Conservation (phyloP, 2,797 vertebrate genomes). For the Sitta carolinensis region DNA sequence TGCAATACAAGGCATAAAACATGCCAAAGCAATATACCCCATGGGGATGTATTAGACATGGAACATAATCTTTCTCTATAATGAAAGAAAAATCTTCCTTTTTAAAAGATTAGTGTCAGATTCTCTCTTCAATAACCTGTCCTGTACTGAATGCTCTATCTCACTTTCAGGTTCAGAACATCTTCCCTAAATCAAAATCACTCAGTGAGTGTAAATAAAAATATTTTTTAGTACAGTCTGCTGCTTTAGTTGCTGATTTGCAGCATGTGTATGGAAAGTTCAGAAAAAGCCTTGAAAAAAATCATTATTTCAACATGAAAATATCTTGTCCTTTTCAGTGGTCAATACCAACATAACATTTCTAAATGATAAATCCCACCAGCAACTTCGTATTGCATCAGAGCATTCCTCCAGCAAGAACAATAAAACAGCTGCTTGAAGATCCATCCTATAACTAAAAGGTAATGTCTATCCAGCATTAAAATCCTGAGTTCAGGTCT, state of each 20-base stretch:
- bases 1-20: neutral
- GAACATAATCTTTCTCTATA: neutral
- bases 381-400: neutral
- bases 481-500: neutral
- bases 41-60: neutral
- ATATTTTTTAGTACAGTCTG: neutral
- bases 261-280: neutral
- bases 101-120: slow-evolving; percentile 1
- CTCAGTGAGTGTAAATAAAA: neutral
- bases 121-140: neutral
- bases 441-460: neutral
- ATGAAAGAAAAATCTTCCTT: neutral
- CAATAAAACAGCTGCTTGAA: neutral
- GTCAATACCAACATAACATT: neutral
- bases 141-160: neutral
- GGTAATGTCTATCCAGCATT: neutral
- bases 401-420: neutral
- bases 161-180: neutral
- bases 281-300: neutral
- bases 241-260: neutral
- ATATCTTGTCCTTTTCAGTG: neutral
- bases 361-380: neutral
- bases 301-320: neutral
- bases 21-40: neutral
- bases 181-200: neutral